A percentile compares a stretch with the other conserved stretches of the same genome.
phyloP scores from a whole-genome alignment of 1,140 invertebrate genomes.

The Tetranychus cinnabarinus region DNA sequence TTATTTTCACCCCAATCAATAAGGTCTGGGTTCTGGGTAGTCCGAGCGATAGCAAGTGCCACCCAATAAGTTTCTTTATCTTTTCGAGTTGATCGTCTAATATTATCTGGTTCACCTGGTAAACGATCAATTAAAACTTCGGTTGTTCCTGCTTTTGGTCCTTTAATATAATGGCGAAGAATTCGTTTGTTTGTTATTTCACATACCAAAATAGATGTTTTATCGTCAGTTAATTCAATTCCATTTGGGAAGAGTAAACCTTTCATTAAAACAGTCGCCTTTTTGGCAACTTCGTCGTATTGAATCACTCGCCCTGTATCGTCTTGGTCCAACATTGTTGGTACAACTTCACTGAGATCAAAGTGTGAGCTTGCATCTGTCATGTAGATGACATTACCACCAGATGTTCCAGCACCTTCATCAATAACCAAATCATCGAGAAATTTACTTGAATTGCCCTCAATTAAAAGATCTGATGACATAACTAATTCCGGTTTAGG shows the following conservation, averaged over 20 bases:
- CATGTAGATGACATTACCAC: conserved; percentile 6
- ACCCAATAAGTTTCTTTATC: conserved; percentile 37
- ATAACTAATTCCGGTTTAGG: background rate
- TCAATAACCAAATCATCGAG: conserved; percentile 4
- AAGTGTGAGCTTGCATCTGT: conserved; percentile 5
- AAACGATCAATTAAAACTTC: conserved; percentile 51
- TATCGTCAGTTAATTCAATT: conserved; percentile 41
- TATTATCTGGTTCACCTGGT: conserved; percentile 56
- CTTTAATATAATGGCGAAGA: conserved; percentile 43
- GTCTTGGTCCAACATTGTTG: conserved; percentile 3
- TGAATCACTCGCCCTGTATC: conserved; percentile 1
- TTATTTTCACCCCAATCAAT: conserved; percentile 18
- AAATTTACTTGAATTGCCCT: background rate
- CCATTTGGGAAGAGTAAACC: conserved; percentile 5
- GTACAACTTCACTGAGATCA: background rate
- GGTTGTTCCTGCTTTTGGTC: conserved; percentile 39
- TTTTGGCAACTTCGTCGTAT: conserved; percentile 3
- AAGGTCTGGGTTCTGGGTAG: conserved; percentile 11
- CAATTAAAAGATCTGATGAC: background rate
- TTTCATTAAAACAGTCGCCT: background rate
- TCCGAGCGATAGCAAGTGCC: conserved; percentile 25
- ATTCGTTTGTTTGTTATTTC: conserved; percentile 26
- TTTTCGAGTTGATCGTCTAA: conserved; percentile 22
- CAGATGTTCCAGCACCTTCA: conserved; percentile 2
- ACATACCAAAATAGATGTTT: conserved; percentile 42